Evolutionary conservation across 1,140 invertebrate species (phyloP).

Genomic region (Drosophila serrata): DNA sequence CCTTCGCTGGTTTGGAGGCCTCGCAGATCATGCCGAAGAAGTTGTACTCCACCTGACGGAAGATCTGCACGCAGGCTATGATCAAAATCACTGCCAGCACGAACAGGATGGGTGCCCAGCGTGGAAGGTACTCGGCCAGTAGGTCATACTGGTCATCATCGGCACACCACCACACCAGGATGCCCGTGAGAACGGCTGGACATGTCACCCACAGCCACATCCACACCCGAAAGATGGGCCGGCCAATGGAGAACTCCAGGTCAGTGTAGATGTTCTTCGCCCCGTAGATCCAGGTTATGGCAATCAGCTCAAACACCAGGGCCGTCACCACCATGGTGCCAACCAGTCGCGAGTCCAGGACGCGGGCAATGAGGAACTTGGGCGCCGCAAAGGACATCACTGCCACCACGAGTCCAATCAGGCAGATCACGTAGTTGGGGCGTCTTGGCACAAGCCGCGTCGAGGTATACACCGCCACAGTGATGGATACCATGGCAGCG

Average conservation of each 20-base stretch:
- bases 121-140: conserved; percentile 70
- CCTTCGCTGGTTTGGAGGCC: conserved; percentile 82
- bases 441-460: conserved; percentile 76
- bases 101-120: conserved; percentile 82
- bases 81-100: conserved; percentile 72
- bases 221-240: conserved; percentile 82
- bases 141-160: conserved; percentile 79
- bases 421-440: conserved; percentile 81
- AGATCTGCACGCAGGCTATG: conserved; percentile 80
- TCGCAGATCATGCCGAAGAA: conserved; percentile 85
- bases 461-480: conserved; percentile 77
- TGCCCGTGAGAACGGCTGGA: conserved; percentile 74
- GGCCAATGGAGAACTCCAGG: conserved; percentile 83
- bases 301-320: conserved; percentile 81
- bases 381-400: conserved; percentile 78
- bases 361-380: conserved; percentile 73
- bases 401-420: conserved; percentile 74
- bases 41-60: conserved; percentile 84
- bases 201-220: conserved; percentile 79
- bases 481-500: conserved; percentile 72
- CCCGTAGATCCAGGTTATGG: conserved; percentile 84
- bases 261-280: conserved; percentile 85
- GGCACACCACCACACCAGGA: conserved; percentile 84
- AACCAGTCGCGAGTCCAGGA: conserved; percentile 78
- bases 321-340: conserved; percentile 79